These are phyloP conservation scores for Nemotelus pantherinus DNA, from an alignment of 2,888 invertebrate genomes.

Conservation along the genomic window DNA sequence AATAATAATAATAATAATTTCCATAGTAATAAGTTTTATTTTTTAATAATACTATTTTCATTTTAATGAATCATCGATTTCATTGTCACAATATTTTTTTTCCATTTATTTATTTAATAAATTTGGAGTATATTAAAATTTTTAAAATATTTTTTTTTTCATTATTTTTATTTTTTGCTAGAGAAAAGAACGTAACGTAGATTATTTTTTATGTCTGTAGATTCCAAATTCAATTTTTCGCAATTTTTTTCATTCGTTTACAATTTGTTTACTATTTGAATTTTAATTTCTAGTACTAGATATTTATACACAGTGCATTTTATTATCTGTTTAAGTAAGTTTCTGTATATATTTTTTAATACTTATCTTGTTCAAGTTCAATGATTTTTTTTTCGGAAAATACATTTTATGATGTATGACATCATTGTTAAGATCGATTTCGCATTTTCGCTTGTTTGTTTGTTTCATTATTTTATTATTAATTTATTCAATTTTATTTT, in stretches of 20 bases:
- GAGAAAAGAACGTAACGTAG: conserved; percentile 16
- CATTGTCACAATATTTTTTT: neutral
- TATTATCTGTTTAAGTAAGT: no score
- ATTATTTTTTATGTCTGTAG: neutral
- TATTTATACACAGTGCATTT: neutral
- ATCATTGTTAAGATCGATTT: conserved; percentile 14
- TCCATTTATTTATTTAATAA: conserved; percentile 14
- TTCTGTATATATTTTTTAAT: neutral
- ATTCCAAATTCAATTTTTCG: neutral
- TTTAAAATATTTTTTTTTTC: neutral
- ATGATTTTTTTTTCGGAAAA: conserved; percentile 18
- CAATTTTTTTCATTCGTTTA: conserved; percentile 3
- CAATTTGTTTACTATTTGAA: neutral
- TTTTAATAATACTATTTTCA: conserved; percentile 20
- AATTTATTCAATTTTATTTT: no score
- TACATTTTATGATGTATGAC: conserved; percentile 37
- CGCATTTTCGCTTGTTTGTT: no score
- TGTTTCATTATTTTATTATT: no score
- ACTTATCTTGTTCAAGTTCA: neutral
- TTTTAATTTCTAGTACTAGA: neutral
- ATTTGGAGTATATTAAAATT: neutral
- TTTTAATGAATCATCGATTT: conserved; percentile 12
- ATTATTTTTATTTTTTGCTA: neutral
- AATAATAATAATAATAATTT: conserved; percentile 15
- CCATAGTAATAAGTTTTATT: conserved; percentile 21